phyloP scores from a whole-genome alignment of 2,113 vertebrate genomes.

The Thomomys bottae region DNA sequence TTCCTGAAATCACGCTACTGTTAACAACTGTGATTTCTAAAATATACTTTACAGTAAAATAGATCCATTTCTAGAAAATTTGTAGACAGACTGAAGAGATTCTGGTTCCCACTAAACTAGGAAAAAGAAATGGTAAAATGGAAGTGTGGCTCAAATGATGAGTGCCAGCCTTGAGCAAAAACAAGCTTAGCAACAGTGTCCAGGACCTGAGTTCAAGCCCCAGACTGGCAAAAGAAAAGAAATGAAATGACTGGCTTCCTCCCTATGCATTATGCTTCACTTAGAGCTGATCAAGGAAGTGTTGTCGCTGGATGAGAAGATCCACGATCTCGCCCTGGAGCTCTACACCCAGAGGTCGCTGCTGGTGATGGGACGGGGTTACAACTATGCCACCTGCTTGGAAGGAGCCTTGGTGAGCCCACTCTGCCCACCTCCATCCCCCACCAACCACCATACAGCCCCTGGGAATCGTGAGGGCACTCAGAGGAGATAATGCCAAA shows the following conservation, averaged over 20 bases:
- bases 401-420: constrained; percentile 96
- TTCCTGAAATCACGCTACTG: neutral
- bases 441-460: too few relatives aligned
- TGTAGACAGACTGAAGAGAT: neutral
- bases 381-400: constrained; percentile 96
- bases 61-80: constrained; percentile 34
- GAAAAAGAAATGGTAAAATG: too few relatives aligned
- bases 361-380: constrained; percentile 97
- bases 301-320: constrained; percentile 91
- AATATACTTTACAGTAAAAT: neutral
- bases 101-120: too few relatives aligned
- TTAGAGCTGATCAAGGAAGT: constrained; percentile 93
- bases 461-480: neutral
- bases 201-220: too few relatives aligned
- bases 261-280: constrained; percentile 22
- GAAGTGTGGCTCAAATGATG: too few relatives aligned
- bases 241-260: neutral
- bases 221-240: too few relatives aligned
- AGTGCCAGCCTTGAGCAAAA: too few relatives aligned
- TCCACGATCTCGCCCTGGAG: constrained; percentile 92
- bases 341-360: constrained; percentile 94
- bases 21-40: neutral
- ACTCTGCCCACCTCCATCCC: neutral
- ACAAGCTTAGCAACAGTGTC: too few relatives aligned
- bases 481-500: neutral